Base-by-base conservation (phyloP, 2,113 vertebrate species). In the Lophochroa leadbeateri region DNA sequence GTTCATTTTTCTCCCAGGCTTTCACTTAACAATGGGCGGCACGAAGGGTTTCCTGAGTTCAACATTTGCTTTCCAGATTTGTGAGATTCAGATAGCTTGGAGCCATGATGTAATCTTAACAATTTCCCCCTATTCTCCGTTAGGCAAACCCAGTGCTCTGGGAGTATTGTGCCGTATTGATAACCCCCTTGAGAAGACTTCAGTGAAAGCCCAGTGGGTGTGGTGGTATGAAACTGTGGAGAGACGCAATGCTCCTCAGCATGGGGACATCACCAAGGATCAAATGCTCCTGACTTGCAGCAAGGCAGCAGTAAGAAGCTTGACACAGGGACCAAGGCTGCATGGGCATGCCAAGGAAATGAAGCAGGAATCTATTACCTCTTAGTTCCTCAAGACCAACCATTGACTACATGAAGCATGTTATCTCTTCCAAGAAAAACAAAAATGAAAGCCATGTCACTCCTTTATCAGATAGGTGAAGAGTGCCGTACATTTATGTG, bases 61-160 rank as follows among this genome's bases (percentile, higher is more conserved):
- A 50, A 94, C 79, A 92, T 95, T 93, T 94, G 81, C 65, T 94
- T 96, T 96, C 81, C 91, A 94, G 78, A 94, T 92, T 75, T 92
- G 81, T 3, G 5, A 9, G 14, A 72, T 79, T 65, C 78, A 49
- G 91, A 53, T 71, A 82, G 47, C 69, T 71, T 86, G 65, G 83
- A 97, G 90, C 65, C 4, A 1, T 89, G 91, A 91, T 33, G 76
- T 85, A 91, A 96, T 93, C 74, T 79, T 86, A 94, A 93, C 2
- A 7, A 91, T 96, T 96, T 97, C 95, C 92, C 77, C 67, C 77
- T 58, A 93, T 96, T 96, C 80, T 95, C 83, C 67, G 39, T 17
- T 49, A 91, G 69, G 31, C 50, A 46, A n/a, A 76, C 88, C 20
- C 67, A 82, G 49, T 37, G 49, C 53, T 46, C 39, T 33, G 61